Evolutionary conservation across 2,113 vertebrate genomes (phyloP).

Genomic region (Prietella phreatophila): DNA sequence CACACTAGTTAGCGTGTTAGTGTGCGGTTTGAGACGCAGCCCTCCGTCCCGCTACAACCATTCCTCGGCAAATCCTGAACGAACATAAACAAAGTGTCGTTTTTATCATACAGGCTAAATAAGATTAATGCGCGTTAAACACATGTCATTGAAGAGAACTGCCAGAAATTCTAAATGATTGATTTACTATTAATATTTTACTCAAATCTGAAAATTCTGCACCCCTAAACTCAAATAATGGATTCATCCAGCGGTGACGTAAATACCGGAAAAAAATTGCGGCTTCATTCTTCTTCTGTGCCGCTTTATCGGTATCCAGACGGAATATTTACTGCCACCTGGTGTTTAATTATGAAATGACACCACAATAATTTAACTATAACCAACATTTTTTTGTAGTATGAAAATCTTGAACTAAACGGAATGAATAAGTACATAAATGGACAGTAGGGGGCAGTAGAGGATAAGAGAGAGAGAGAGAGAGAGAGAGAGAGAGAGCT

Average conservation of each 20-base stretch:
- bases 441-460: not conserved
- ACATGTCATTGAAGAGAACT: fast-evolving
- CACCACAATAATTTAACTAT: not conserved
- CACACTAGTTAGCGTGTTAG: not conserved
- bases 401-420: not conserved
- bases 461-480: not conserved
- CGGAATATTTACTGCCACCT: not conserved
- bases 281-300: not conserved
- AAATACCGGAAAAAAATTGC: not conserved
- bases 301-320: not conserved
- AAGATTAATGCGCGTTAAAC: not conserved
- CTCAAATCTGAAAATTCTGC: not conserved
- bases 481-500: no score
- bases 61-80: conserved; percentile 53
- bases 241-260: not conserved
- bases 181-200: not conserved
- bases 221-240: not conserved
- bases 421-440: not conserved
- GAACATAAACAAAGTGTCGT: not conserved
- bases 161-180: no score
- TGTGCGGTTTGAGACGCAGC: not conserved
- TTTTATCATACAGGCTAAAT: not conserved
- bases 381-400: not conserved
- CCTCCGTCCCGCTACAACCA: not conserved
- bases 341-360: not conserved